Percentiles rank a stretch among this genome's conserved stretches.
These are phyloP conservation scores for Myotis planiceps DNA, from an alignment of 2,797 vertebrate species.

Conservation along the genomic window DNA sequence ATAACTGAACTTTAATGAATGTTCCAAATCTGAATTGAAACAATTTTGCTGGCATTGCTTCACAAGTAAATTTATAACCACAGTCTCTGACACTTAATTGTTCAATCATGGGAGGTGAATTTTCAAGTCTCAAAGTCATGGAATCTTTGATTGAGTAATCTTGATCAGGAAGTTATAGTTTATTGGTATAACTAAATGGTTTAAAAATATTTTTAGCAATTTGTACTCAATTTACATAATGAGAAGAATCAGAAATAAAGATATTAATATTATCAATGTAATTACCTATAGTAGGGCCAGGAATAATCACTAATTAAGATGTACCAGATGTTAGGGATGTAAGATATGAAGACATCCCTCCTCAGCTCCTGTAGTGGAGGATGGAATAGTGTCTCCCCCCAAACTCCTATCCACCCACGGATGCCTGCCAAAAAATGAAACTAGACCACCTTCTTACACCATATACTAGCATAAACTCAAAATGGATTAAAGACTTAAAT, in stretches of 20 bases:
- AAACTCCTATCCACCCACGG: background rate
- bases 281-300: background rate
- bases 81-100: background rate
- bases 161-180: slow-evolving; percentile 12
- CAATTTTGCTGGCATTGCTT: background rate
- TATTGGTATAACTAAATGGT: background rate
- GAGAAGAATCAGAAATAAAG: slow-evolving; percentile 1
- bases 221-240: background rate
- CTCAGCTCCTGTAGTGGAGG: background rate
- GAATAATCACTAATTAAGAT: background rate
- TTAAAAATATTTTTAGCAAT: background rate
- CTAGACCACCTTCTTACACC: background rate
- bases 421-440: background rate
- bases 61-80: background rate
- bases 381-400: background rate
- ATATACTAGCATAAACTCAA: background rate
- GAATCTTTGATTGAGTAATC: background rate
- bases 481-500: background rate
- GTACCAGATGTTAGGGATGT: background rate
- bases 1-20: background rate
- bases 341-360: background rate
- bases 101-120: background rate
- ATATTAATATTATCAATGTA: background rate
- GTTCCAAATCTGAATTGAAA: background rate
- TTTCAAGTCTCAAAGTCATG: slow-evolving; percentile 11